These are phyloP conservation scores for Clamator glandarius DNA, from an alignment of 2,797 vertebrate species.

Conservation along the genomic window DNA sequence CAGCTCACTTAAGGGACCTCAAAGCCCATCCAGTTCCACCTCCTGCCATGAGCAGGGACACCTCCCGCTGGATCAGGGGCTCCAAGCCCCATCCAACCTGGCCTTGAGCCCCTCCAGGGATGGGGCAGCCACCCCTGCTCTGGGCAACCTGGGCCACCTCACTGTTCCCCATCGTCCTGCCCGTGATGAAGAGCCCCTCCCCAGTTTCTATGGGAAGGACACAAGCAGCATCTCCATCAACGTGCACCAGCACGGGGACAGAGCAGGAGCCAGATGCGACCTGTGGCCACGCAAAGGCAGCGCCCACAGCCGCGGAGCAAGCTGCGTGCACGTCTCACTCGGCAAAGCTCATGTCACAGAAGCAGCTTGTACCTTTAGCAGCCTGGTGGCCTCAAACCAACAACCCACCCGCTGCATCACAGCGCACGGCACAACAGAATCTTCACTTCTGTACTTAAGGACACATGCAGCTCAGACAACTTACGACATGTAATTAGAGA, in stretches of 20 bases:
- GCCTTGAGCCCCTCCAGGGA: too few species aligned
- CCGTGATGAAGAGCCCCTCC: too few species aligned
- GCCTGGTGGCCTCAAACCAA: not conserved
- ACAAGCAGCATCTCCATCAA: not conserved
- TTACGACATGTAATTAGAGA: slow-evolving; percentile 10
- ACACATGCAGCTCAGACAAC: not conserved
- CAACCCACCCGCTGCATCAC: not conserved
- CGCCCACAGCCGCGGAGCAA: rapidly evolving
- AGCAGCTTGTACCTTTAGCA: not conserved
- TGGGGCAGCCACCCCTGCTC: too few species aligned
- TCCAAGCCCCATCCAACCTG: too few species aligned
- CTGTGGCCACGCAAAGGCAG: not conserved
- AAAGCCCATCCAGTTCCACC: too few species aligned
- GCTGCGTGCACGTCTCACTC: rapidly evolving
- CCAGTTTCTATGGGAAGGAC: not conserved
- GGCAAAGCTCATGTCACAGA: not conserved
- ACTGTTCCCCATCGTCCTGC: too few species aligned
- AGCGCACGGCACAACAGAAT: rapidly evolving
- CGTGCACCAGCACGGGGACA: rapidly evolving
- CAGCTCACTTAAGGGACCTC: not conserved
- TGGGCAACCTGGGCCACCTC: too few species aligned
- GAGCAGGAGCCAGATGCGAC: not conserved
- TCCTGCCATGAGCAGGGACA: too few species aligned
- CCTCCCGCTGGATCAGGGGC: too few species aligned
- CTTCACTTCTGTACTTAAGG: not conserved